A percentile compares a stretch with the other conserved stretches of the same genome.
Conservation (phyloP, 2,797 vertebrate genomes). For the Gobio occitaniae region DNA sequence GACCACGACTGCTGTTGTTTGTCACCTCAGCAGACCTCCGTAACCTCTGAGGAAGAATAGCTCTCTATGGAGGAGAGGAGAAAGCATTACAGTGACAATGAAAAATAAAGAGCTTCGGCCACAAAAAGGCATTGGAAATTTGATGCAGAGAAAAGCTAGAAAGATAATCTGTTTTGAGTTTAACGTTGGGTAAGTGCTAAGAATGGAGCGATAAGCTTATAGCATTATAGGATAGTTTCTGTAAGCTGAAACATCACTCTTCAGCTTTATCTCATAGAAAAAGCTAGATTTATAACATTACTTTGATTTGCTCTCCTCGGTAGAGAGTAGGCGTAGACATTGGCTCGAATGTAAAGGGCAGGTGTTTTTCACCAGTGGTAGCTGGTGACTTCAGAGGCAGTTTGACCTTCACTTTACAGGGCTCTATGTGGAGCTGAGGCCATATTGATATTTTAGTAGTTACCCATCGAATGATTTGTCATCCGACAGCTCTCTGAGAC, state of each 20-base stretch:
- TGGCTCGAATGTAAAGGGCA: slow-evolving; percentile 31
- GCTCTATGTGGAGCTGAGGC: slow-evolving; percentile 4
- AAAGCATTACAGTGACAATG: slow-evolving; percentile 3
- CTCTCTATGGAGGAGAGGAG: not conserved
- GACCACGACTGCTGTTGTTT: slow-evolving; percentile 19
- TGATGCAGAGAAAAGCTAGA: slow-evolving; percentile 36
- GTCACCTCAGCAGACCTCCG: slow-evolving; percentile 30
- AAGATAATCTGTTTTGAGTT: slow-evolving; percentile 37
- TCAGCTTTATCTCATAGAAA: slow-evolving; percentile 32
- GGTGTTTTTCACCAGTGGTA: slow-evolving; percentile 13
- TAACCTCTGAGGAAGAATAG: slow-evolving; percentile 36
- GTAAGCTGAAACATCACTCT: slow-evolving; percentile 27
- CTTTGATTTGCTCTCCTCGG: slow-evolving; percentile 18
- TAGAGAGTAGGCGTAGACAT: slow-evolving; percentile 10
- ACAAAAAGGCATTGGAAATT: slow-evolving; percentile 18
- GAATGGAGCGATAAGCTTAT: slow-evolving; percentile 33
- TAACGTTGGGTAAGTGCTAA: slow-evolving; percentile 14
- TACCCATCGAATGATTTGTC: slow-evolving; percentile 29
- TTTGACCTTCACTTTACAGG: slow-evolving; percentile 48
- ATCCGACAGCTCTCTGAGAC: slow-evolving; percentile 16
- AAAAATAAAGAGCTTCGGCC: slow-evolving; percentile 24
- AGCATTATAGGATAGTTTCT: slow-evolving; percentile 25
- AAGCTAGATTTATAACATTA: slow-evolving; percentile 33
- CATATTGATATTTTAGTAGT: slow-evolving; percentile 36
- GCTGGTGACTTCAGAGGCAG: slow-evolving; percentile 28